Base-by-base conservation (phyloP, 2,888 invertebrate species). In the Amorpha juglandis region DNA sequence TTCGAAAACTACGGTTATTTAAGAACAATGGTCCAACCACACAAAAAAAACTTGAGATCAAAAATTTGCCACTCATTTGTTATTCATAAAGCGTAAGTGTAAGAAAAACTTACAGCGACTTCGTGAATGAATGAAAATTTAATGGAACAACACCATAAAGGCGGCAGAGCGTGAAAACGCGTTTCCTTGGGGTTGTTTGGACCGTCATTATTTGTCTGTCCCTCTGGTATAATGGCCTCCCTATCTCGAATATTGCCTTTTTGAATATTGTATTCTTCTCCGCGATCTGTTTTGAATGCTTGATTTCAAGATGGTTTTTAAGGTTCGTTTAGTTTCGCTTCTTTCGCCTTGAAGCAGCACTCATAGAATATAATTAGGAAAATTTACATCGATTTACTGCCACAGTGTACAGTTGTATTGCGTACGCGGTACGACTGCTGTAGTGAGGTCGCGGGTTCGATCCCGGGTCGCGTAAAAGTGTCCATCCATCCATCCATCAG, bases 181-280 rank as follows among this genome's bases (percentile, higher is more conserved):
- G 75, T 69, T 76, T 80, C 82, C 79, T 72, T 70, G 70, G 81
- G 77, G 78, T 51, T 71, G 74, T 75, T 72, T 77, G 78, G 76
- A 82, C 84, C 85, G 79, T 82, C 79, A 81, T 84, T 84, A 86
- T 80, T 79, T 76, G 79, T 78, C 70, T 77, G 80, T 78, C 81
- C 79, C 77, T 76, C 68, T 72, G 78, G 80, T 70, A 72, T 78
- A 82, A 83, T 83, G 78, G 75, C 70, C 69, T 67, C 71, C 74
- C 75, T 76, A 80, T 78, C 75, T 76, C 67, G 75, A 76, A 78
- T 76, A 81, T 79, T 76, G 77, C 73, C 71, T 75, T 70, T 75
- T 74, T 77, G 79, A 80, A 80, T 79, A 79, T 83, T 79, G 79
- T 74, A 77, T 78, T 78, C 77, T 75, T 77, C 71, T 76, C 71